Base-by-base conservation (phyloP, 2,113 vertebrate species). In the Neomonachus schauinslandi region DNA sequence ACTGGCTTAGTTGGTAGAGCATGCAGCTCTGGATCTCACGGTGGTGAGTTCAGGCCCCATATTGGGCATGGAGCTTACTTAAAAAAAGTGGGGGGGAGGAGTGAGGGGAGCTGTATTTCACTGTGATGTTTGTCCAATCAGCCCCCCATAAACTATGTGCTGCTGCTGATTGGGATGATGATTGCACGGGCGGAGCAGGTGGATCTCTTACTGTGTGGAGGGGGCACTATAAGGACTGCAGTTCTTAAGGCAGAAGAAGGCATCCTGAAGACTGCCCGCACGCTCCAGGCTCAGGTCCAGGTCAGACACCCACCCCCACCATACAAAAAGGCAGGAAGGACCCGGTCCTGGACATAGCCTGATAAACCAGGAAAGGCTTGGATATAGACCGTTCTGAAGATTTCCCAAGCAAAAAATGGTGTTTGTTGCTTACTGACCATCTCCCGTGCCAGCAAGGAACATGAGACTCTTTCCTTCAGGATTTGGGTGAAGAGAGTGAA, bases 91-190 rank as follows among this genome's bases (percentile, higher is more conserved):
- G 26, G 24, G 72, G 72, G 0, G 74, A 15, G 26, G 67, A 18
- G 16, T 8, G 86, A 14, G 67, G 33, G 16, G 19, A 89, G 16
- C 36, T 53, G 57, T 76, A 1, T 61, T 93, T 95, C 61, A 81
- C 21, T 33, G 39, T 22, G 21, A 33, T 24, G 1, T 39, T 80
- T 85, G 18, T 59, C 65, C n/a, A 7, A 4, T 55, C 94, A 98
- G 98, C 96, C 81, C 9, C 92, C 95, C 0, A 22, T 97, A 76
- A 98, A 97, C 85, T 97, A 98, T 10, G 98, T 96, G 18, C 94
- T 98, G 95, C 96, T 99, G 65, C 95, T 99, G 63, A 94, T 99
- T 5, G 98, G 98, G 74, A 99, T 99, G 99, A 98, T 99, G 95
- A 98, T 99, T 98, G 98, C 99, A 0, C 91, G 67, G 63, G 98